phyloP scores from a whole-genome alignment of 2,797 vertebrate genomes.

The Trematomus bernacchii region DNA sequence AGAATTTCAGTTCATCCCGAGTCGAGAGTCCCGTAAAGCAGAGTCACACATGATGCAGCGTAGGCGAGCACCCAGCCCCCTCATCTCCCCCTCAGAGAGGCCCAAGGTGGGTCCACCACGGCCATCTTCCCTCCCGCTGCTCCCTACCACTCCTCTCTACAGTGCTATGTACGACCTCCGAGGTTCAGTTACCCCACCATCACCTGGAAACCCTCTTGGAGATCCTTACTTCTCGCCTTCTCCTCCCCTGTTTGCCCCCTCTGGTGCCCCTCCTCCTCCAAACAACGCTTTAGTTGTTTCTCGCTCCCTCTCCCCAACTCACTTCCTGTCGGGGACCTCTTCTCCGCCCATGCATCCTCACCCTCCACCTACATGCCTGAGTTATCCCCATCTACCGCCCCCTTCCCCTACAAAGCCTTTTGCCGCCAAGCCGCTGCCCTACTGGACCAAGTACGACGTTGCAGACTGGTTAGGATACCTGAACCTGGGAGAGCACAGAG shows the following conservation, averaged over 20 bases:
- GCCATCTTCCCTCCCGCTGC: constrained; percentile 89
- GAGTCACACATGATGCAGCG: constrained; percentile 86
- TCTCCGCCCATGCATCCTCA: constrained; percentile 88
- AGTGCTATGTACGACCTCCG: constrained; percentile 91
- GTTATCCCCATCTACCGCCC: constrained; percentile 86
- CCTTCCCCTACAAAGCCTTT: constrained; percentile 92
- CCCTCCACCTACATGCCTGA: constrained; percentile 87
- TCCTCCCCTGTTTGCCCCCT: constrained; percentile 86
- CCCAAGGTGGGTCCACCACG: constrained; percentile 89
- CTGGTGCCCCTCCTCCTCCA: constrained; percentile 84
- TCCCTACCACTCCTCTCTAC: constrained; percentile 87
- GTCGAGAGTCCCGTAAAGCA: constrained; percentile 83
- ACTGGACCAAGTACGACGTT: constrained; percentile 97
- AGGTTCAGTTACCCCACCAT: constrained; percentile 88
- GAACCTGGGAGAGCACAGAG: constrained; percentile 93
- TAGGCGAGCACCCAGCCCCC: constrained; percentile 92
- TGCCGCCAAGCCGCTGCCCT: constrained; percentile 93
- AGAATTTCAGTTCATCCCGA: constrained; percentile 85
- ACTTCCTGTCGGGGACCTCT: constrained; percentile 88
- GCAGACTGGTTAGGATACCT: constrained; percentile 95
- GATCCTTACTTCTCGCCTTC: constrained; percentile 88
- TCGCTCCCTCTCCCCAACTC: constrained; percentile 92
- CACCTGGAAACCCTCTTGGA: constrained; percentile 86
- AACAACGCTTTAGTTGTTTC: constrained; percentile 84
- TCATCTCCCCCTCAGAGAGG: constrained; percentile 90